These are phyloP conservation scores for Melanotaenia nigrans DNA, from an alignment of 2,797 vertebrate genomes.

Conservation along the genomic window DNA sequence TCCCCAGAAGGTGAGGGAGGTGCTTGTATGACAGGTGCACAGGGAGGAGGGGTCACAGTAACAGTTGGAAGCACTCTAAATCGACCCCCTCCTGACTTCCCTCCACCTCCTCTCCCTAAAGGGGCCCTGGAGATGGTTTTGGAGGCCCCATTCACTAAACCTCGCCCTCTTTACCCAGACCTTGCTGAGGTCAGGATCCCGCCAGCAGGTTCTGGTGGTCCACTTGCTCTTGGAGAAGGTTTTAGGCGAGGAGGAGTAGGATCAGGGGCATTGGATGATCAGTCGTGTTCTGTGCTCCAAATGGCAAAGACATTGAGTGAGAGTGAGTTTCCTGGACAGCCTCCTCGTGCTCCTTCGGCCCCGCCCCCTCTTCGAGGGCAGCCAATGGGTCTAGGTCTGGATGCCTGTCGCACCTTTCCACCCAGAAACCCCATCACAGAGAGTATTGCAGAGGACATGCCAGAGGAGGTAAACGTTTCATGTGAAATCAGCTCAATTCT, in stretches of 20 bases:
- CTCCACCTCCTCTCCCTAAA: conserved; percentile 92
- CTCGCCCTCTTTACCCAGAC: conserved; percentile 81
- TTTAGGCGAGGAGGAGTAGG: conserved; percentile 66
- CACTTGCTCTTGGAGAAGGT: conserved; percentile 60
- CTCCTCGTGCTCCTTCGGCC: conserved; percentile 72
- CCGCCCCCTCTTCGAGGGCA: conserved; percentile 66
- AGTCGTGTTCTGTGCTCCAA: conserved; percentile 96
- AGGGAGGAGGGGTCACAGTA: conserved; percentile 33
- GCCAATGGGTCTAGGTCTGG: conserved; percentile 62
- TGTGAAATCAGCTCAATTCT: neutral
- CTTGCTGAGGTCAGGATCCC: conserved; percentile 81
- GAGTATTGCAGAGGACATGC: conserved; percentile 93
- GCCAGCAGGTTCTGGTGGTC: conserved; percentile 38
- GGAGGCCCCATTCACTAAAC: conserved; percentile 77
- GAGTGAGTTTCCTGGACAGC: conserved; percentile 86
- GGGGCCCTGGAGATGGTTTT: conserved; percentile 80
- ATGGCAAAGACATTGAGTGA: conserved; percentile 97
- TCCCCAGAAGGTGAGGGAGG: conserved; percentile 86
- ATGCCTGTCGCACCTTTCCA: conserved; percentile 87
- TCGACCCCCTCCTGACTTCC: conserved; percentile 93
- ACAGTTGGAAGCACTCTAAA: conserved; percentile 81
- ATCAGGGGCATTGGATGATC: conserved; percentile 85
- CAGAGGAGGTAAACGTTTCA: conserved; percentile 86
- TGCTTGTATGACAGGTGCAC: conserved; percentile 39
- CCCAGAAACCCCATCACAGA: conserved; percentile 90